Percentiles rank a stretch among this genome's conserved stretches.
phyloP scores from a whole-genome alignment of 1,140 invertebrate species.

The Cryptotermes secundus region DNA sequence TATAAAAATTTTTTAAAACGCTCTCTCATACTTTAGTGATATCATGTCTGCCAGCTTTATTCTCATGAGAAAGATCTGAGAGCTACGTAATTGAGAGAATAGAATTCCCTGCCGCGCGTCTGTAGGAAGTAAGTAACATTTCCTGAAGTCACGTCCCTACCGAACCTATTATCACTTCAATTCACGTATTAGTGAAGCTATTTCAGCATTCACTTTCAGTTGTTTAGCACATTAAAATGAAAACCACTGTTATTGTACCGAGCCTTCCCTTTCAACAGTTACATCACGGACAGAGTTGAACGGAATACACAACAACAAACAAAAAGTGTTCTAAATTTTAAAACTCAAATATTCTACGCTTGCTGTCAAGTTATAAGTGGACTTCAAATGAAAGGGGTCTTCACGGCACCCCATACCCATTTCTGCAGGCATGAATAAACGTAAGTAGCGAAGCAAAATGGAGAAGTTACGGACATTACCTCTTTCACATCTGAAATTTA shows the following conservation, averaged over 20 bases:
- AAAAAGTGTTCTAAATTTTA: too few relatives aligned
- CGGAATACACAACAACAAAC: too few relatives aligned
- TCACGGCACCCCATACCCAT: too few relatives aligned
- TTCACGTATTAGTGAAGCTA: constrained; percentile 1
- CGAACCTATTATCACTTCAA: not conserved
- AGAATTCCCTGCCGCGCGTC: not conserved
- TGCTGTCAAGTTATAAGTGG: too few relatives aligned
- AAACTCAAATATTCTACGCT: too few relatives aligned
- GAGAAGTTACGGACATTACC: too few relatives aligned
- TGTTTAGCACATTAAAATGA: not conserved
- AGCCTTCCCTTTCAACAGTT: not conserved
- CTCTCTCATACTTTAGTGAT: not conserved
- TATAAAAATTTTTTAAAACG: not conserved
- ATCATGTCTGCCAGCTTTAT: not conserved
- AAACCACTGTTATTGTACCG: not conserved
- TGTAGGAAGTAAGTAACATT: not conserved
- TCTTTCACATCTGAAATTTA: too few relatives aligned
- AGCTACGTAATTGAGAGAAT: not conserved
- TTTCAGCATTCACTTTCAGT: not conserved
- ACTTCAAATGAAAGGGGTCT: too few relatives aligned
- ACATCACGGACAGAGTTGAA: too few relatives aligned
- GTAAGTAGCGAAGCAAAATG: too few relatives aligned
- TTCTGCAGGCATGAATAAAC: too few relatives aligned
- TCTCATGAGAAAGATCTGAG: not conserved
- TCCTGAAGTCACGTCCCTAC: not conserved